Base-by-base conservation (phyloP, 64 coral and sea anemone genomes). In the Porites lutea region DNA sequence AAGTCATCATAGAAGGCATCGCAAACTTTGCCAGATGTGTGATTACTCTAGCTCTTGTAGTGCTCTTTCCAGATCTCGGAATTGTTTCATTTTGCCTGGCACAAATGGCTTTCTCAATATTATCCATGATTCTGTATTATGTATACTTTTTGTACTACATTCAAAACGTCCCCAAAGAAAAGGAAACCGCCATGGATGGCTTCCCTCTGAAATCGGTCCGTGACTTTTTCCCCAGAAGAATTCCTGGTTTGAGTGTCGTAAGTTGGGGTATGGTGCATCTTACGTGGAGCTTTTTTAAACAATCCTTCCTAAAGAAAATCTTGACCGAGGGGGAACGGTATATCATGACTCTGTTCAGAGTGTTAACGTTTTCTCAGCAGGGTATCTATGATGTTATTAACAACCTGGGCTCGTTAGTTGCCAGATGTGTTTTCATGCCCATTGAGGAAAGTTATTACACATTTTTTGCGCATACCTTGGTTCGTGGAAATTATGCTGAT, bases 381-480 rank as follows among this genome's bases (percentile, higher is more conserved):
- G 96, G 96, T 64, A 87, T 98, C 77, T 98, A 98, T 86, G 96
- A 98, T 76, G 65, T 98, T 7, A 92, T 98, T 52, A 98, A 98
- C 16, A 98, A 98, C 59, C 87, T 98, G 52, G 96, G 96, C 3
- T 98, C 96, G 3, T 82, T 98, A 16, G 96, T 88, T 63, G 96
- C 96, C 14, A 87, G 96, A 75, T 98, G 86, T 73, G 89, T 95
- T 57, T 98, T 98, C 49, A 98, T 98, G 96, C 96, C 96, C 5
- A 98, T 98, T 65, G 96, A 98, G 46, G 96, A 98, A 55, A 98
- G 96, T 59, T 98, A 98, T n/a, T 98, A 98, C 52, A 98, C 92
- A 6, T 98, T 95, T 55, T 95, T 98, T 79, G 88, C 96, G 13
- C 77, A 98, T 48, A 95, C 77, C 2, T 59, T 98, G 48, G 62